Evolutionary conservation across 2,797 vertebrate genomes (phyloP), one percentile per base, ranked within the genome.

Genomic region (Galaxias olidus): DNA sequence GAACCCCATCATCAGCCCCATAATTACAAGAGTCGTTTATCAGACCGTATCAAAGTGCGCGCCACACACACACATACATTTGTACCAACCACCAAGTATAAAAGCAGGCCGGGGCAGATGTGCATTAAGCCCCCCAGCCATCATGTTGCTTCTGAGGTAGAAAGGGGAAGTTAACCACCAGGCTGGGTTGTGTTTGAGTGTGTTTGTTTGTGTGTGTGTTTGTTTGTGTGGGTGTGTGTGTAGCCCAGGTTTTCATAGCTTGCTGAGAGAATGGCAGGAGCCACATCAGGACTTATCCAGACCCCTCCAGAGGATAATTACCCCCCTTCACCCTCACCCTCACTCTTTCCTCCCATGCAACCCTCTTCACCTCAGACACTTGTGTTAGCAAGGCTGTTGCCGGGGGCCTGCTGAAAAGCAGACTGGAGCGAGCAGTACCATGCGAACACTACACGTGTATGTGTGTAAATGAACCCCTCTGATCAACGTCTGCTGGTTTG

Each of bases 241-340:
- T 45, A 40, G 47, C 47, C 14, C 10, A 19, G 46, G 20, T 41
- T 61, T 68, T 71, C 65, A 65, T 66, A 51, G 64, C 51, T 52
- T 55, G 69, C 57, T 61, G 62, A 61, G 44, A 57, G 55, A 61
- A 10, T 45, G 64, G 45, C 51, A 61, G 51, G 57, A 65, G 63
- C 69, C 69, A 71, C 69, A 65, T 71, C 63, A 71, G 63, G 63
- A 63, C 68, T 49, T 56, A 60, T 54, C 57, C 49, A 51, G 53
- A 18, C 51, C 14, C 46, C 57, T 9, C 11, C 54, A 17, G 42
- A 10, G 59, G 53, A 43, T 65, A 68, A 72, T 66, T 72, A 56
- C 61, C 48, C 53, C 13, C 54, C 59, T 15, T 56, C 59, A 20
- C 20, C 20, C 13, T 47, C 48, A n/a, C n/a, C n/a, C n/a, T n/a